phyloP scores from a whole-genome alignment of 2,113 vertebrate species.

The Cichladusa arquata region DNA sequence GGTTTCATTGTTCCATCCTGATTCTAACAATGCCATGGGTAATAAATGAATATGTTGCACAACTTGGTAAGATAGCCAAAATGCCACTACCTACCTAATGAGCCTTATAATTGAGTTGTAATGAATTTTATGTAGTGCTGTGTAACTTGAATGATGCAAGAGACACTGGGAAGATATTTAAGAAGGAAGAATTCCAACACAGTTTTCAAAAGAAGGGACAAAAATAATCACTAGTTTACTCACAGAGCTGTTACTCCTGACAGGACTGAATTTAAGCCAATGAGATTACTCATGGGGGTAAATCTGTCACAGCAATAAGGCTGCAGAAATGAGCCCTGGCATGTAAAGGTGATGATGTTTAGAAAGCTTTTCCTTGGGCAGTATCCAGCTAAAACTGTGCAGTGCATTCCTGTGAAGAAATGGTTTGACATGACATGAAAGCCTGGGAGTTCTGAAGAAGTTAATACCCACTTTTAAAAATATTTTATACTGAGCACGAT shows the following conservation, averaged over 20 bases:
- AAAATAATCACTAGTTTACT: not conserved
- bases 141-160: not conserved
- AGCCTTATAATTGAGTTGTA: slow-evolving; percentile 57
- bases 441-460: not conserved
- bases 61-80: slow-evolving; percentile 43
- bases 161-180: not conserved
- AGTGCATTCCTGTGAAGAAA: not conserved
- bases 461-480: not conserved
- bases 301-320: not conserved
- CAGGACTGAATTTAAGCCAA: not conserved
- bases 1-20: not conserved
- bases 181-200: not conserved
- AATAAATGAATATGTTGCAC: slow-evolving; percentile 1
- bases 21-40: not conserved
- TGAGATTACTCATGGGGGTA: not conserved
- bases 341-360: not conserved
- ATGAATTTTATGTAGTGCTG: slow-evolving; percentile 39
- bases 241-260: not conserved
- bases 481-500: not conserved
- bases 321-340: not conserved
- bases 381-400: not conserved
- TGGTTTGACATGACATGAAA: not conserved
- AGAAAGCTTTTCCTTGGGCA: not conserved
- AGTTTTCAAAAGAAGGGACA: not conserved
- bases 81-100: slow-evolving; percentile 48